Base-by-base conservation (phyloP, 2,888 invertebrate genomes). In the Dioctria linearis region DNA sequence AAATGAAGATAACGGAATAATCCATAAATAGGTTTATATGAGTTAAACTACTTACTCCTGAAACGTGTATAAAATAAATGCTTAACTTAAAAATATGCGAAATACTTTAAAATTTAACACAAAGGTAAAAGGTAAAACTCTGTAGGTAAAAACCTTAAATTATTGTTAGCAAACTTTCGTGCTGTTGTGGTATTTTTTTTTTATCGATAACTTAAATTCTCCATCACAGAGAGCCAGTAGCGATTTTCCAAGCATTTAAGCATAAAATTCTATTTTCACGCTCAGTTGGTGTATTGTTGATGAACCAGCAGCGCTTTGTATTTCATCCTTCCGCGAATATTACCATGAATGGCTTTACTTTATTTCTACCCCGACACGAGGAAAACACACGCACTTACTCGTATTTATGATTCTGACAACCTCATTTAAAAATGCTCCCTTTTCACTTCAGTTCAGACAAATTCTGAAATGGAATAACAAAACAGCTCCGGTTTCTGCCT, bases 231-330 rank as follows among this genome's bases (percentile, higher is more conserved):
- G 25, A 25, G 25, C 25, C 25, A 25, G 54, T 11, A 69, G 49
- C 49, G 4, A 69, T 69, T 69, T 46, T 49, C 67, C 49, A 49
- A 69, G 43, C 67, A 69, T 49, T 69, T 49, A 69, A 69, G 67
- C 67, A 46, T 13, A 37, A 69, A 49, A 69, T 69, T 43, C 42
- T 13, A 37, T 25, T 69, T 69, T 69, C 49, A 69, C 37, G 46
- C 67, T 69, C 67, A 69, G 49, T 37, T 69, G 67, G 37, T 49
- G 49, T 37, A 46, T 49, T 49, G 37, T 69, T 69, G 65, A 54
- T 54, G 11, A 54, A 11, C 54, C 54, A 11, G 2, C n/a, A 54
- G n/a, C 4, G 11, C 11, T 54, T 54, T 11, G 54, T 54, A 54
- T 54, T 25, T 54, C 54, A 54, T 54, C 4, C 54, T 11, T 54